Evolutionary conservation across 1,140 invertebrate genomes (phyloP).

Genomic region (Cecropterus lyciades): DNA sequence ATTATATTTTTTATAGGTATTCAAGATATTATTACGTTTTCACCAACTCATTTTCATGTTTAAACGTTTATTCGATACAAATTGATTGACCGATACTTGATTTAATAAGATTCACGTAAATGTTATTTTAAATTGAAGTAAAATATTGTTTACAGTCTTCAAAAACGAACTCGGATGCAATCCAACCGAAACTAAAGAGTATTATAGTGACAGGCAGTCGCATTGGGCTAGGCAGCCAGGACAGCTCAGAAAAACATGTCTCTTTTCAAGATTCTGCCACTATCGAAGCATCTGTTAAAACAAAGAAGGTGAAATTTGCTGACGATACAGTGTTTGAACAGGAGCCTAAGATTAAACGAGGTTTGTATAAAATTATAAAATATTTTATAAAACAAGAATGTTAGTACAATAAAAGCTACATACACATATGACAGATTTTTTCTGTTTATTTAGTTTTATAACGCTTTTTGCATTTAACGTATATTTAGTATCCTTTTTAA

Average conservation of each 20-base stretch:
- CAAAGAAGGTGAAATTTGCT: conserved; percentile 70
- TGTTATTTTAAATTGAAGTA: neutral
- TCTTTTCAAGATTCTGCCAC: conserved; percentile 63
- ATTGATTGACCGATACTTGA: too few species aligned
- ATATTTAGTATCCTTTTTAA: neutral
- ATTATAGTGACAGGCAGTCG: conserved; percentile 61
- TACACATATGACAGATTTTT: too few species aligned
- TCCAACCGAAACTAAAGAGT: conserved; percentile 67
- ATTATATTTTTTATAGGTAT: too few species aligned
- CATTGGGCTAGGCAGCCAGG: conserved; percentile 59
- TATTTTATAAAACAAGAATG: too few species aligned
- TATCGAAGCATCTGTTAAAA: conserved; percentile 53
- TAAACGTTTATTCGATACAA: too few species aligned
- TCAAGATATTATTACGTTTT: too few species aligned
- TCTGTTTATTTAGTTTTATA: too few species aligned
- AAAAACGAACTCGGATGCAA: conserved; percentile 51
- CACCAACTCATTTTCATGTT: too few species aligned
- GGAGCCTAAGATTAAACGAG: conserved; percentile 59
- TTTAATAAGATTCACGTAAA: too few species aligned
- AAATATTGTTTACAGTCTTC: conserved; percentile 53
- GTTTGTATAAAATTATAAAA: conserved; percentile 39
- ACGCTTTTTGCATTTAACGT: too few species aligned
- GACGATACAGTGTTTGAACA: conserved; percentile 70
- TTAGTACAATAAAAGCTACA: too few species aligned
- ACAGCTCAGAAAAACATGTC: conserved; percentile 71